A percentile compares a stretch with the other conserved stretches of the same genome.
These are phyloP conservation scores for Intellagama lesueurii DNA, from an alignment of 2,797 vertebrate genomes.

Conservation along the genomic window DNA sequence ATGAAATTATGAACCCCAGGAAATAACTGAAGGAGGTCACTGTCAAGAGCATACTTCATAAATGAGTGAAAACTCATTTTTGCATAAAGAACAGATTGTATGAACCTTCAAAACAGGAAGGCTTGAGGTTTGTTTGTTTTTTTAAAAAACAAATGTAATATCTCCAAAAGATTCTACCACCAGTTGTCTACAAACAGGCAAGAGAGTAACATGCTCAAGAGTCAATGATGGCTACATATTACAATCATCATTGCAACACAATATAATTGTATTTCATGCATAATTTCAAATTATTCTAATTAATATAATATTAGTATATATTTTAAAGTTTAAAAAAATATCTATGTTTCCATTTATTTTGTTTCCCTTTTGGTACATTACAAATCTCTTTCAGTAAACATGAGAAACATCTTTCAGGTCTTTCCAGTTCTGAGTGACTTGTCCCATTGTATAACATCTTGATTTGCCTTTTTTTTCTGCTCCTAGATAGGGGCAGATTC, in stretches of 20 bases:
- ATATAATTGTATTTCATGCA: not conserved
- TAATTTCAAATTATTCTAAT: not conserved
- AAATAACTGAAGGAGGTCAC: conserved; percentile 37
- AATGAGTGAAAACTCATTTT: conserved; percentile 42
- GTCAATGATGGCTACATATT: not conserved
- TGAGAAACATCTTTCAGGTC: too few relatives aligned
- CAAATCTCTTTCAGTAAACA: too few relatives aligned
- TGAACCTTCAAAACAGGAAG: conserved; percentile 51
- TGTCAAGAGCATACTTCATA: conserved; percentile 49
- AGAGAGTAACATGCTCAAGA: too few relatives aligned
- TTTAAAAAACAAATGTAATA: not conserved
- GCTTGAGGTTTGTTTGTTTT: conserved; percentile 11
- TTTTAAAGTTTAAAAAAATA: too few relatives aligned
- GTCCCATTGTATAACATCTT: too few relatives aligned
- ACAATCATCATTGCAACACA: not conserved
- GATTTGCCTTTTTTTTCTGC: too few relatives aligned
- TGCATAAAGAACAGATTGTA: conserved; percentile 39
- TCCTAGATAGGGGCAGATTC: too few relatives aligned
- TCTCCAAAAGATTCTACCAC: not conserved
- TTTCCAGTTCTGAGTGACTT: too few relatives aligned
- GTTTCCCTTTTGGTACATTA: too few relatives aligned
- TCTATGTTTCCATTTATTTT: too few relatives aligned
- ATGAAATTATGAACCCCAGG: conserved; percentile 49
- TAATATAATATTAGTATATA: not conserved
- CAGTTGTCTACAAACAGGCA: not conserved